Evolutionary conservation across 2,113 vertebrate species (phyloP).

Genomic region (Odobenus rosmarus): DNA sequence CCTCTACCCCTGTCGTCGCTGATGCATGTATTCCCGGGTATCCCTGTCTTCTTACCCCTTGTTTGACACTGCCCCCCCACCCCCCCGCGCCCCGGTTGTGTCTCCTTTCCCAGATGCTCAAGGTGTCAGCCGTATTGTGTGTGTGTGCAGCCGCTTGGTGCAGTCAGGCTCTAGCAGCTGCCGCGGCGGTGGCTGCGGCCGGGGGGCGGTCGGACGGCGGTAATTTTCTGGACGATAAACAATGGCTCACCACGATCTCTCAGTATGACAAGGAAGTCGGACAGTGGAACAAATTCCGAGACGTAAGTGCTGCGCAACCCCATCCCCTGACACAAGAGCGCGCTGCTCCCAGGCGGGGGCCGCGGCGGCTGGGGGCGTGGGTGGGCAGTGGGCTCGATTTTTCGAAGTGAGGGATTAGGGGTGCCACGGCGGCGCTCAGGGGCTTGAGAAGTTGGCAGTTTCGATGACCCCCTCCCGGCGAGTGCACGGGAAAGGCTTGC

Average conservation of each 20-base stretch:
- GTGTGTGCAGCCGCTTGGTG: slow-evolving; percentile 90
- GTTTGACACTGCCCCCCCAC: background rate
- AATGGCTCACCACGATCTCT: slow-evolving; percentile 92
- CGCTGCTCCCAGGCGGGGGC: background rate
- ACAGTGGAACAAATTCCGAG: slow-evolving; percentile 98
- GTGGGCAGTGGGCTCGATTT: background rate
- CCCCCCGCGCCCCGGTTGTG: slow-evolving; percentile 46
- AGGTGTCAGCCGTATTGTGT: slow-evolving; percentile 89
- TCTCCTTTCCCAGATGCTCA: slow-evolving; percentile 93
- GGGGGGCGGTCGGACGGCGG: slow-evolving; percentile 91
- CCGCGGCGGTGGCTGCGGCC: slow-evolving; percentile 78
- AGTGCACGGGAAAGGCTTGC: background rate
- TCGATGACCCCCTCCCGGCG: background rate
- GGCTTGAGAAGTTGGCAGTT: background rate
- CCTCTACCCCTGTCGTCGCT: background rate
- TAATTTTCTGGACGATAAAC: slow-evolving; percentile 97
- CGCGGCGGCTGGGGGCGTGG: too few relatives aligned
- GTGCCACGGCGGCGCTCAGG: rapidly evolving
- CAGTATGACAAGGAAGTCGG: slow-evolving; percentile 90
- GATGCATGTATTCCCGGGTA: background rate
- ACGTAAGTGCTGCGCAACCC: slow-evolving; percentile 89
- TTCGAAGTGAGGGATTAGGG: background rate
- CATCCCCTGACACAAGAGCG: background rate
- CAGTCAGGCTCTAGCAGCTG: slow-evolving; percentile 86
- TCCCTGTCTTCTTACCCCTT: background rate